Evolutionary conservation across 2,888 invertebrate genomes (phyloP), one percentile per base, ranked within the genome.

Genomic region (Lacanobia wlatinum): DNA sequence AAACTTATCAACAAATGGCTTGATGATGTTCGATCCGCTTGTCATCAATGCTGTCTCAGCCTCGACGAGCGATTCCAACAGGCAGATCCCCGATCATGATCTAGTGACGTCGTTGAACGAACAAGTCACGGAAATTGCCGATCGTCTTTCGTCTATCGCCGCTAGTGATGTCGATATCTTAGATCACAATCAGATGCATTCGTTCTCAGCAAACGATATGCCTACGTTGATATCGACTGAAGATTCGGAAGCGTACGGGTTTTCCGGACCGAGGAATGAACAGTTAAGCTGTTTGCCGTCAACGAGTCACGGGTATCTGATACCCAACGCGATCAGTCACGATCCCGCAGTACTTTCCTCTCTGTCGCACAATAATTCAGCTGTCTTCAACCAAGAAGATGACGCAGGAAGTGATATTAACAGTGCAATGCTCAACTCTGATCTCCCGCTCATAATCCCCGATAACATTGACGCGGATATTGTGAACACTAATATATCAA

Each of bases 251-350:
- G 84, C 89, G 8, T 93, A 86, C 76, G 88, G 89, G 0, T 92
- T 91, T 61, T 75, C 86, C 0, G 92, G 92, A 2, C 92, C 94
- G 0, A 93, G 94, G 66, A 96, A 93, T 58, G 96, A 96, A 74
- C 94, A 94, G 62, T 77, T 95, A 16, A 94, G 96, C 23, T 96
- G 96, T 82, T 94, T 97, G 88, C 97, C 97, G 6, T 97, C 97
- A 0, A 97, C 97, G 0, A 96, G 96, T 84, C 97, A 97, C 78
- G 97, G 97, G 34, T 97, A 97, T 90, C 90, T 97, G 61, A 96
- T 97, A 89, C 97, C 97, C 12, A 97, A 97, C 81, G 97, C 97
- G 0, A 96, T 97, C 61, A 96, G 96, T 61, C 96, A 97, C 79
- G 97, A 97, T 79, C 96, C 96, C 0, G 96, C 94, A 0, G 96